These are phyloP conservation scores for Hydropsyche betteni DNA, from an alignment of 2,888 invertebrate genomes.

Conservation along the genomic window DNA sequence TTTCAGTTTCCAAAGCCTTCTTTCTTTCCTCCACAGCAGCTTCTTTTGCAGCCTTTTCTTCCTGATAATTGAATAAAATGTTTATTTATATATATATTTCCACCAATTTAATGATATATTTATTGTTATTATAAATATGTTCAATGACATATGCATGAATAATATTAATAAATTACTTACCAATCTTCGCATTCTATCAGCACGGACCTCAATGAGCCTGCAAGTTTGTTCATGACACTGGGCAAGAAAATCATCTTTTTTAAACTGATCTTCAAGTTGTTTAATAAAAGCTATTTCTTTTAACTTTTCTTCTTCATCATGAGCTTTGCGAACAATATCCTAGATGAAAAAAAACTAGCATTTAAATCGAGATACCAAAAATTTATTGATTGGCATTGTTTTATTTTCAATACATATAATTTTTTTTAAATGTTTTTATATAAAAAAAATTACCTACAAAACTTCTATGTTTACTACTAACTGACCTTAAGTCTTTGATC, in stretches of 20 bases:
- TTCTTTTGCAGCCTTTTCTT: conserved; percentile 95
- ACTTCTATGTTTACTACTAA: not conserved
- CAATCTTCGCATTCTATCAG: conserved; percentile 82
- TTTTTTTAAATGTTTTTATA: too few species aligned
- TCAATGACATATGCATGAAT: not conserved
- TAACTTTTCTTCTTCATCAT: conserved; percentile 96
- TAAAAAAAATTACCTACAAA: too few species aligned
- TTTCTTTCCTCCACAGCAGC: conserved; percentile 93
- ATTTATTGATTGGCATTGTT: too few species aligned
- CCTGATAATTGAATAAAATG: conserved; percentile 60
- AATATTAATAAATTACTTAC: conserved; percentile 54
- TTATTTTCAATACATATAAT: too few species aligned
- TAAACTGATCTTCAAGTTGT: conserved; percentile 93
- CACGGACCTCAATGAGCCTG: conserved; percentile 79
- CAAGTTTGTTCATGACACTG: conserved; percentile 80
- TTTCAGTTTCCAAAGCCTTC: conserved; percentile 83
- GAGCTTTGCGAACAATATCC: conserved; percentile 92
- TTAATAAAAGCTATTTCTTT: conserved; percentile 98
- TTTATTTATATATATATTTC: conserved; percentile 4
- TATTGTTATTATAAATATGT: too few species aligned
- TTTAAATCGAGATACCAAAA: too few species aligned
- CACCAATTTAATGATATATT: not conserved
- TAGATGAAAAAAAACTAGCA: conserved; percentile 54
- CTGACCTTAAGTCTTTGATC: conserved; percentile 75
- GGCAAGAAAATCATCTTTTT: conserved; percentile 88